These are phyloP conservation scores for Metopolophium dirhodum DNA, from an alignment of 1,140 invertebrate genomes.

Conservation along the genomic window DNA sequence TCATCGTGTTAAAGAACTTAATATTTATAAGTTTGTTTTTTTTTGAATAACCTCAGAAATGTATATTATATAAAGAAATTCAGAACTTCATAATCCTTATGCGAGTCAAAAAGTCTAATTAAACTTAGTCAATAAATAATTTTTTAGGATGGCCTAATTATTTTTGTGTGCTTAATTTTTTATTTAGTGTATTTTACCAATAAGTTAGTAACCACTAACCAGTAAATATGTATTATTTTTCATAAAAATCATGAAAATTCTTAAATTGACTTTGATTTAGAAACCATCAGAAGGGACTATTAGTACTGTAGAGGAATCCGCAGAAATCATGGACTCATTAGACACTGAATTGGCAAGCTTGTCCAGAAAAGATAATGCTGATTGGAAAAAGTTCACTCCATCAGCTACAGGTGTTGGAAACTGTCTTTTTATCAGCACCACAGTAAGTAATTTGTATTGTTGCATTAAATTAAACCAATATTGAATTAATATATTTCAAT, in stretches of 20 bases:
- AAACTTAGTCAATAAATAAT: neutral
- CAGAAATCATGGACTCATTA: constrained; percentile 43
- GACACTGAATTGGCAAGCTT: neutral
- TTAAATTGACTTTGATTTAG: constrained; percentile 16
- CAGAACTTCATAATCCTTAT: neutral
- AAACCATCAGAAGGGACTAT: neutral
- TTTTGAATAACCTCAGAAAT: neutral
- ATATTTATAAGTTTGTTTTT: too few relatives aligned
- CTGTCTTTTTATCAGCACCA: constrained; percentile 54
- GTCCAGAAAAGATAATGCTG: constrained; percentile 29
- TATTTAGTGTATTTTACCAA: neutral
- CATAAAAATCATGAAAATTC: neutral
- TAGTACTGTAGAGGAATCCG: neutral
- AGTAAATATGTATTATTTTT: neutral
- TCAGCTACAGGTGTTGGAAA: constrained; percentile 36
- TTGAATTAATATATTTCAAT: neutral
- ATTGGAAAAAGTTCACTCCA: constrained; percentile 50
- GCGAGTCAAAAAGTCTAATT: neutral
- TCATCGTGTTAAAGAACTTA: neutral
- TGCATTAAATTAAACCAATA: neutral
- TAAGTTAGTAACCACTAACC: neutral
- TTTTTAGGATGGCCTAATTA: neutral
- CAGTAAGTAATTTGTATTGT: constrained; percentile 17
- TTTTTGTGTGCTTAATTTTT: neutral
- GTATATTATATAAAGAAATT: neutral